Conservation (phyloP, 1,140 invertebrate genomes). For the Pseudomyrmex gracilis region DNA sequence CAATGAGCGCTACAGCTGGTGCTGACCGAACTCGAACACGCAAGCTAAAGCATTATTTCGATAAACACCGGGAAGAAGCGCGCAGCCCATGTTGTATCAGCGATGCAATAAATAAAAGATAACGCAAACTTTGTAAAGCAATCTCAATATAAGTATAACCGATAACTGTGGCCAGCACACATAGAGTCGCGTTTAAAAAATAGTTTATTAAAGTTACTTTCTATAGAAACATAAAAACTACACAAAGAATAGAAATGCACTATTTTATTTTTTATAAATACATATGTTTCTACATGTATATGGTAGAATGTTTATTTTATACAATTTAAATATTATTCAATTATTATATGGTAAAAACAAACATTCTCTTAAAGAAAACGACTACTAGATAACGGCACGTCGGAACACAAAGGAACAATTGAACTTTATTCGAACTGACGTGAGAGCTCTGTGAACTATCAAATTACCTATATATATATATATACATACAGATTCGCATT, state of each 20-base stretch:
- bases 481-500: not conserved
- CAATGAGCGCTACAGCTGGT: conserved; percentile 70
- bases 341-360: too few species aligned
- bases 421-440: not conserved
- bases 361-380: not conserved
- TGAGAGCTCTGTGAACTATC: not conserved
- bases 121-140: conserved; percentile 40
- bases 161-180: conserved; percentile 33
- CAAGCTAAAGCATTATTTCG: conserved; percentile 64
- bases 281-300: not conserved
- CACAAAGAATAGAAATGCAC: not conserved
- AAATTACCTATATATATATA: not conserved
- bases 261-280: not conserved
- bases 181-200: not conserved
- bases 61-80: conserved; percentile 39
- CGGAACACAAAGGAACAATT: not conserved
- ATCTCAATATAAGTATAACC: conserved; percentile 44
- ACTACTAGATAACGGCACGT: not conserved
- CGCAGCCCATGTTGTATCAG: conserved; percentile 50
- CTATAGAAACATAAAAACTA: conserved; percentile 17
- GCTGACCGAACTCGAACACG: conserved; percentile 60
- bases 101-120: conserved; percentile 58
- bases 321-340: too few species aligned
- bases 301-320: not conserved
- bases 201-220: conserved; percentile 44